Conservation (phyloP, 1,140 invertebrate genomes). For the Rhopalosiphum padi region DNA sequence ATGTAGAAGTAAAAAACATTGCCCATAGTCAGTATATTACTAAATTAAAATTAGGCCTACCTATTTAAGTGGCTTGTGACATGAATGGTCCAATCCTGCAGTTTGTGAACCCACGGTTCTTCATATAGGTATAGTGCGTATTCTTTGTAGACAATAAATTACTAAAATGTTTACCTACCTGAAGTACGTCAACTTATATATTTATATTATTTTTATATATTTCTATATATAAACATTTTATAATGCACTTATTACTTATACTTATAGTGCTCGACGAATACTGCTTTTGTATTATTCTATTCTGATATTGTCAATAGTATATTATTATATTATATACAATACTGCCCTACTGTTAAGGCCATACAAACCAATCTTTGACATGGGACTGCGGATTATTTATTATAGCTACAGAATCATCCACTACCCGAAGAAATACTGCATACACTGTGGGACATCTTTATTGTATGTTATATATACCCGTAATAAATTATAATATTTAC, state of each 20-base stretch:
- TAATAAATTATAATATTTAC: no score
- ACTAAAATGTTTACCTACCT: neutral
- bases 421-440: neutral
- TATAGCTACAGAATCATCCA: neutral
- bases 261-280: neutral
- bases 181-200: no score
- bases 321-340: neutral
- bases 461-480: no score
- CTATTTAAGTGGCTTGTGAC: neutral
- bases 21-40: neutral
- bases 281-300: neutral
- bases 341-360: neutral
- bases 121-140: neutral
- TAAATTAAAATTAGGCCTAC: neutral
- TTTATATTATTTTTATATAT: no score
- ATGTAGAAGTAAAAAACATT: no score
- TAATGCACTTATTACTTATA: no score
- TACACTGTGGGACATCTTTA: no score
- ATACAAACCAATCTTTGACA: neutral
- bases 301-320: neutral
- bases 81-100: neutral
- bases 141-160: neutral
- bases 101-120: neutral
- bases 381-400: neutral
- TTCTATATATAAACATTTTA: no score